Base-by-base conservation (phyloP, 2,888 invertebrate genomes). In the Omphaloscelis lunosa region DNA sequence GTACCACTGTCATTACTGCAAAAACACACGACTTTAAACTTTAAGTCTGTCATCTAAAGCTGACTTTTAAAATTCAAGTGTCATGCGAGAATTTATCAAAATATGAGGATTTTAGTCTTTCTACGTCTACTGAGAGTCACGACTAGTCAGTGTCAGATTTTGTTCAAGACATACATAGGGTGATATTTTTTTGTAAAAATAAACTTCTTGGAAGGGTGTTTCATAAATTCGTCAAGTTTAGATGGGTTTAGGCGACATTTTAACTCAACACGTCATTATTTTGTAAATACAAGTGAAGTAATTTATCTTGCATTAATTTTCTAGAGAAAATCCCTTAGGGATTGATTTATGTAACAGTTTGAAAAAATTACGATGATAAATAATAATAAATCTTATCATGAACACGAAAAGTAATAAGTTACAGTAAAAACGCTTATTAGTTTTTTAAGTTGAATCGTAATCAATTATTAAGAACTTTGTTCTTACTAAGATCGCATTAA, bases 1-100 rank as follows among this genome's bases (percentile, higher is more conserved):
- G 75, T 75, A 66, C 17, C 45, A 20, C 65, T 79, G 77, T 85
- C 77, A 80, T 80, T 77, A 72, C 63, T 63, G 72, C 3, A 34
- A 5, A 63, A 12, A n/a, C 67, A 74, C 3, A 9, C 56, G 56
- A 85, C 58, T 79, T 75, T 79, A 59, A 68, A 72, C 80, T 72
- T 51, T 79, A 75, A 20, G 11, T 0, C 8, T 1, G 0, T 7
- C 0, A 0, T 0, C 0, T 58, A 76, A 62, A 70, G 77, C 68
- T 29, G 6, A 53, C 8, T 78, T 83, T 78, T 23, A 41, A 59
- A 70, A 34, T 34, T 45, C 1, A 11, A 12, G 48, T 48, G 53
- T 34, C 8, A 27, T 15, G 53, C 3, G 11, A 39, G 48, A 65
- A 75, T 75, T 63, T 75, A 68, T 74, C n/a, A 75, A 81, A 74